Conservation (phyloP, 2,888 invertebrate genomes). For the Hemistola chrysoprasaria region DNA sequence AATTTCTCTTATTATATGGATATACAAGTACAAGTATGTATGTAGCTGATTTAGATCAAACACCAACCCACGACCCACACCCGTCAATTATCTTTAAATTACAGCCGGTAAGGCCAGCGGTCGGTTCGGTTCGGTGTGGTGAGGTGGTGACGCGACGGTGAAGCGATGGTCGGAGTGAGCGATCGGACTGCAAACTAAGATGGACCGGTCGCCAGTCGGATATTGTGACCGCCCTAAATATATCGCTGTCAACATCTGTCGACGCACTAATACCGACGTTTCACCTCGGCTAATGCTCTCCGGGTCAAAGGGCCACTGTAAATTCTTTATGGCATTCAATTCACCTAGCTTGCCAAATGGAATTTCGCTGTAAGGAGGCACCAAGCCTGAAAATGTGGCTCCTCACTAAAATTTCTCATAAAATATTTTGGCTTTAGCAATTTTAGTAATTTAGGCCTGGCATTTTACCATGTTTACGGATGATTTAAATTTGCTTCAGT, state of each 20-base stretch:
- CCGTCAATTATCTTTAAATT: no score
- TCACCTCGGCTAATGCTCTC: constrained; percentile 38
- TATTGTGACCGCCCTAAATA: constrained; percentile 26
- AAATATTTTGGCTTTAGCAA: constrained; percentile 20
- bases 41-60: no score
- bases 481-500: constrained; percentile 1
- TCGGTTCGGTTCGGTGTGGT: no score
- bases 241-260: constrained; percentile 39
- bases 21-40: no score
- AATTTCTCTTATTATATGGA: no score
- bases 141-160: no score
- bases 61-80: no score
- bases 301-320: constrained; percentile 45
- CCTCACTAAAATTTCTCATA: constrained; percentile 18
- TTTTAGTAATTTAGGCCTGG: constrained; percentile 1
- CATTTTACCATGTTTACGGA: not conserved
- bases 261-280: constrained; percentile 39
- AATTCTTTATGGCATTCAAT: constrained; percentile 48
- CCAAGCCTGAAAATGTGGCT: constrained; percentile 34
- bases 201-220: constrained; percentile 17
- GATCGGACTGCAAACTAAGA: constrained; percentile 4
- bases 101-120: no score
- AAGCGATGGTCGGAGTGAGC: no score
- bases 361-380: constrained; percentile 50
- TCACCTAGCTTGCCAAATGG: constrained; percentile 50